Evolutionary conservation across 2,797 vertebrate species (phyloP).

Genomic region (Heliangelus exortis): DNA sequence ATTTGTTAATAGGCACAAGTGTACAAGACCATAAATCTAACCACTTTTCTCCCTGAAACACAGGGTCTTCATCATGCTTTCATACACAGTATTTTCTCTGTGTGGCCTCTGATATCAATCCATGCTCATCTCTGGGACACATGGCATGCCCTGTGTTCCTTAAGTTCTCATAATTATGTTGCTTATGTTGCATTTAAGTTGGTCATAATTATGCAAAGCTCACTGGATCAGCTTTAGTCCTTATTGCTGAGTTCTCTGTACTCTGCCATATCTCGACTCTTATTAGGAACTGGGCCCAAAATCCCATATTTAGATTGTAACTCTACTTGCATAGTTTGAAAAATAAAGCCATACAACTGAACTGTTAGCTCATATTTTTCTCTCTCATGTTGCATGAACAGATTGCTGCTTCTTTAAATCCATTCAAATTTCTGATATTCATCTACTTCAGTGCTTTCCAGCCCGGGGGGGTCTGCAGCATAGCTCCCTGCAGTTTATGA

Average conservation of each 20-base stretch:
- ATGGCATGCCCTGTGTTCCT: neutral
- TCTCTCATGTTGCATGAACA: neutral
- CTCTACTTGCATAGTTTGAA: neutral
- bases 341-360: neutral
- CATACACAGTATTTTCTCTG: neutral
- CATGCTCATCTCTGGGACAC: neutral
- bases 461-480: neutral
- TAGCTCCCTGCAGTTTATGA: neutral
- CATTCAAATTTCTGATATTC: neutral
- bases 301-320: neutral
- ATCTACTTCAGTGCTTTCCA: neutral
- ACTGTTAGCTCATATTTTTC: neutral
- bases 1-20: neutral
- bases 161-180: neutral
- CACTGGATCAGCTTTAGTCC: neutral
- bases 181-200: too few species aligned
- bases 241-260: neutral
- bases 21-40: neutral
- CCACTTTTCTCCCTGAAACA: neutral
- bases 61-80: neutral
- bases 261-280: neutral
- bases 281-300: neutral
- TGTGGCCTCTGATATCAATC: neutral
- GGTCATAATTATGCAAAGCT: neutral
- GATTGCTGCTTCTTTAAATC: neutral